Conservation (phyloP, 2,888 invertebrate genomes). For the Fragum whitleyi region DNA sequence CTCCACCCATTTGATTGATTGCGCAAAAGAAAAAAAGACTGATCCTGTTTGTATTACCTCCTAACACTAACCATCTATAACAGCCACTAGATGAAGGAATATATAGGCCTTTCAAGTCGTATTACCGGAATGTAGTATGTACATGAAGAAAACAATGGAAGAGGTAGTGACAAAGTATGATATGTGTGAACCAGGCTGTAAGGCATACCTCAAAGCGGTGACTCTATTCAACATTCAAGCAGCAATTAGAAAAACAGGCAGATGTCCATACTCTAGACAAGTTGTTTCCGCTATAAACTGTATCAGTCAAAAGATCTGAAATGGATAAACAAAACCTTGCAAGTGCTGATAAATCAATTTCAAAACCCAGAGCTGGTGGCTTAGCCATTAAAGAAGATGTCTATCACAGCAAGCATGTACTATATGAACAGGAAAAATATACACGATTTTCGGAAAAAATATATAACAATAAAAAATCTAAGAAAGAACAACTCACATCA, state of each 20-base stretch:
- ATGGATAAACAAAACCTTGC: background rate
- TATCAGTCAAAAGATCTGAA: background rate
- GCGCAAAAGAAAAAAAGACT: slow-evolving; percentile 34
- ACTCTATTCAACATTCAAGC: background rate
- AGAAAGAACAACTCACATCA: background rate
- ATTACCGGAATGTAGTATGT: no score
- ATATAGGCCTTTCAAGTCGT: slow-evolving; percentile 23
- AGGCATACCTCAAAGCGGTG: no score
- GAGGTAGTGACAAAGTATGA: no score
- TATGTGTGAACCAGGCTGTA: no score
- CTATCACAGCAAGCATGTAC: background rate
- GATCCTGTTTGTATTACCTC: slow-evolving; percentile 34
- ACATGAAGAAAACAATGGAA: no score
- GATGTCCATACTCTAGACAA: background rate
- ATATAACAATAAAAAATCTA: background rate
- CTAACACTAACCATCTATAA: slow-evolving; percentile 31
- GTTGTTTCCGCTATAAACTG: background rate
- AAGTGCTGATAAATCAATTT: background rate
- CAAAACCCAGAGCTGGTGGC: background rate
- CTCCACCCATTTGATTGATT: slow-evolving; percentile 29
- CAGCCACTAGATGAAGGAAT: slow-evolving; percentile 34
- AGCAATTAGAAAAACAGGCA: slow-evolving; percentile 4
- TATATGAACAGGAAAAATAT: slow-evolving; percentile 4
- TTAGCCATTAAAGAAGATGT: slow-evolving; percentile 4
- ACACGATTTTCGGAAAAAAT: no score